Percentiles rank a stretch among this genome's conserved stretches.
These are phyloP conservation scores for Sorex maritimensis DNA, from an alignment of 2,797 vertebrate genomes.

Conservation along the genomic window DNA sequence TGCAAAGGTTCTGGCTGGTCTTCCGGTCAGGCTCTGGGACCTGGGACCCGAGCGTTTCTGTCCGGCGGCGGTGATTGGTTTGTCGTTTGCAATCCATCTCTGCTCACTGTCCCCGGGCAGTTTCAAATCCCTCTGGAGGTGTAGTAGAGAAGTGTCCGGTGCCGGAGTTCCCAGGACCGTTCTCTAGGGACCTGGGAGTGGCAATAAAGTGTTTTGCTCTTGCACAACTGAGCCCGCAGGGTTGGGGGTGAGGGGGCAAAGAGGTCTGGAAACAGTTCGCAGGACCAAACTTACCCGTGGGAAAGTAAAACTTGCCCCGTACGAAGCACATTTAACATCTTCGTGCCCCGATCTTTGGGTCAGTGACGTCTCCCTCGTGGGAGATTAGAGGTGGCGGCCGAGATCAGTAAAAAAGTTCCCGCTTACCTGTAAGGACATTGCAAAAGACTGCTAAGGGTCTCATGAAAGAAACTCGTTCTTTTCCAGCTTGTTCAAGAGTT, in stretches of 20 bases:
- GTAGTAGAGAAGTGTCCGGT: neutral
- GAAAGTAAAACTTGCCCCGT: slow-evolving; percentile 47
- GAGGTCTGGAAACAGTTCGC: slow-evolving; percentile 1
- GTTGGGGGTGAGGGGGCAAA: neutral
- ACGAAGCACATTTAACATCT: slow-evolving; percentile 25
- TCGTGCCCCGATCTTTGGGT: slow-evolving; percentile 19
- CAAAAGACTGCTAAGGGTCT: slow-evolving; percentile 65
- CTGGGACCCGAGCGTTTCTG: slow-evolving; percentile 13
- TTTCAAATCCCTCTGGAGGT: slow-evolving; percentile 14
- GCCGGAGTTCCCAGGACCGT: neutral
- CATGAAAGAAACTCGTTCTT: slow-evolving; percentile 84
- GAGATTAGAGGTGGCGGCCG: neutral
- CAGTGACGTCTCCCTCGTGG: neutral
- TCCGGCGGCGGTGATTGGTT: slow-evolving; percentile 49
- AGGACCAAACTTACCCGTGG: neutral
- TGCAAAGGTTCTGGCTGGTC: slow-evolving; percentile 13
- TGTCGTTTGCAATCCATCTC: neutral
- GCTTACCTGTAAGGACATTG: neutral
- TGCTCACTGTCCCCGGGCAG: neutral
- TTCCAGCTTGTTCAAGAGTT: slow-evolving; percentile 98
- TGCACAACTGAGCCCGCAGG: slow-evolving; percentile 29
- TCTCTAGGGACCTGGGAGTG: slow-evolving; percentile 63
- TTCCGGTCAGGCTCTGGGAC: neutral
- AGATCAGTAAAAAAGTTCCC: neutral
- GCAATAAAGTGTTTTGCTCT: neutral